Evolutionary conservation across 2,113 vertebrate species (phyloP).

Genomic region (Egretta garzetta): DNA sequence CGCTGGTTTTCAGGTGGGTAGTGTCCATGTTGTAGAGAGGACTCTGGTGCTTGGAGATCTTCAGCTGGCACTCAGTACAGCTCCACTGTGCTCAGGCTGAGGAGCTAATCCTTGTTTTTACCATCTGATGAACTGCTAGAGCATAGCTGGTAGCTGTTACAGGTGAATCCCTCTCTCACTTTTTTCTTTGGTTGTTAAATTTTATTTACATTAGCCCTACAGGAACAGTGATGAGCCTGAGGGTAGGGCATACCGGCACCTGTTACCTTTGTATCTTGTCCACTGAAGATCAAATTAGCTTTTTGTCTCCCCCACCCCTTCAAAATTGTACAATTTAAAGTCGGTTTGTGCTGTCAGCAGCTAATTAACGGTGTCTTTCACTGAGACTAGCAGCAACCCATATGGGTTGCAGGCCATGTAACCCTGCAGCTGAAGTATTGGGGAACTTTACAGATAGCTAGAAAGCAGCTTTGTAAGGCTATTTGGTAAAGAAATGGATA

Average conservation of each 20-base stretch:
- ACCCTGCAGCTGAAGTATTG: neutral
- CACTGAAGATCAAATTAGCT: neutral
- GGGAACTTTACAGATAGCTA: neutral
- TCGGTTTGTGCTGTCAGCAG: slow-evolving; percentile 47
- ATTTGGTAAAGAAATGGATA: neutral
- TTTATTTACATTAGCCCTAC: neutral
- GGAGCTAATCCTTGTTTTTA: neutral
- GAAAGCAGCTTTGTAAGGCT: neutral
- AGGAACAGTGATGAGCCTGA: neutral
- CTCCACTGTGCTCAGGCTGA: neutral
- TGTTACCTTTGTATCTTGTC: slow-evolving; percentile 30
- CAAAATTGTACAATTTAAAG: neutral
- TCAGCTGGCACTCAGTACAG: neutral
- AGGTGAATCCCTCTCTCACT: neutral
- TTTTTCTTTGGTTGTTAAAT: neutral
- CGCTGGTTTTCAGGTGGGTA: neutral
- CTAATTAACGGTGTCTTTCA: slow-evolving; percentile 28
- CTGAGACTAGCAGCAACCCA: slow-evolving; percentile 5
- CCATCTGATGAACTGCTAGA: neutral
- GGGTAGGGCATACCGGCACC: neutral
- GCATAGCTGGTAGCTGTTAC: neutral
- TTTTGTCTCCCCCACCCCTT: neutral
- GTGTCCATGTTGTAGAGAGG: neutral
- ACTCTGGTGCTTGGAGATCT: neutral
- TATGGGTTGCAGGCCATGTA: slow-evolving; percentile 2